phyloP scores from a whole-genome alignment of 2,113 vertebrate species.

The Oreochromis niloticus region DNA sequence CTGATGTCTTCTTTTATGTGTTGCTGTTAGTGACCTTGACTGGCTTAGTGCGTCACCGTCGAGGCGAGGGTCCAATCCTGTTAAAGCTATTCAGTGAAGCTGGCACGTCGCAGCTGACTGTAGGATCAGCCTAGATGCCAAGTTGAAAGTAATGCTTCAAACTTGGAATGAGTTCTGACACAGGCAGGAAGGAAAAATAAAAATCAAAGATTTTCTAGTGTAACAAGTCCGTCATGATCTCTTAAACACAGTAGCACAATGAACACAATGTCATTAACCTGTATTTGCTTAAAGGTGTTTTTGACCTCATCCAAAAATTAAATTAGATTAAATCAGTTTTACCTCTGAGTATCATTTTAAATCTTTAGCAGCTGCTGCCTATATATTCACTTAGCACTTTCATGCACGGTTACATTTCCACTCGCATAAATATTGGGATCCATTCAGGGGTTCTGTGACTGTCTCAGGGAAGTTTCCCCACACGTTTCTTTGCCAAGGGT shows the following conservation, averaged over 20 bases:
- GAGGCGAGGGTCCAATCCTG: constrained; percentile 41
- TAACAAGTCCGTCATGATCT: background rate
- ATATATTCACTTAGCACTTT: background rate
- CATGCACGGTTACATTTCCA: background rate
- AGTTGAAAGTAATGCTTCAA: constrained; percentile 18
- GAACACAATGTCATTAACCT: background rate
- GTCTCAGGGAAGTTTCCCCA: background rate
- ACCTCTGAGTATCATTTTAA: background rate
- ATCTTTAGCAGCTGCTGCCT: background rate
- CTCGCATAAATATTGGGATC: background rate
- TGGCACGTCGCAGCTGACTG: constrained; percentile 24
- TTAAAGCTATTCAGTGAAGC: constrained; percentile 30
- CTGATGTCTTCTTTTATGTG: constrained; percentile 46
- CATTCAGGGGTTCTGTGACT: background rate
- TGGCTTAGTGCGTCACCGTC: constrained; percentile 28
- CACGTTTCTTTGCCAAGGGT: background rate
- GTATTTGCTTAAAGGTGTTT: background rate
- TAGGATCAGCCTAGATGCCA: constrained; percentile 1
- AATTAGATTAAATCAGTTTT: background rate
- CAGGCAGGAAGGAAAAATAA: background rate
- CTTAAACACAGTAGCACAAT: background rate
- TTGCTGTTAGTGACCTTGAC: constrained; percentile 53
- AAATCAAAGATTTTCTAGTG: background rate
- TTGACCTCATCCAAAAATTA: background rate
- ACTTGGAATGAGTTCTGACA: constrained; percentile 13